A percentile compares a stretch with the other conserved stretches of the same genome.
Conservation (phyloP, 2,888 invertebrate genomes). For the Dyspetes luteomarginatus region DNA sequence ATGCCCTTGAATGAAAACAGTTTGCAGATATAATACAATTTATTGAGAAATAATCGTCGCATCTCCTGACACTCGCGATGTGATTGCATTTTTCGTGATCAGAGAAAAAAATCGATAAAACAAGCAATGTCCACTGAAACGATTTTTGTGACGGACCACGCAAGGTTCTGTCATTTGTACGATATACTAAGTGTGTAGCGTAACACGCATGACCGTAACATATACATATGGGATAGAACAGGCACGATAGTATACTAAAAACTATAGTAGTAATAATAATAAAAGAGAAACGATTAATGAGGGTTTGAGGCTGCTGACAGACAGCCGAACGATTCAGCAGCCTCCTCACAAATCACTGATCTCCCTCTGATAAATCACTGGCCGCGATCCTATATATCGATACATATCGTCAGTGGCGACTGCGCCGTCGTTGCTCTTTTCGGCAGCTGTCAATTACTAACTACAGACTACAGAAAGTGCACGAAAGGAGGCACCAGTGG, state of each 20-base stretch:
- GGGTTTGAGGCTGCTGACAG: constrained; percentile 49
- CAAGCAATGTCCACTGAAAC: constrained; percentile 24
- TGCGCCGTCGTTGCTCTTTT: constrained; percentile 71
- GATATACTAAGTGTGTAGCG: neutral
- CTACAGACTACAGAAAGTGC: constrained; percentile 77
- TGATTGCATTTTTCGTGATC: constrained; percentile 43
- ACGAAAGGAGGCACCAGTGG: constrained; percentile 65
- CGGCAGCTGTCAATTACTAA: constrained; percentile 81
- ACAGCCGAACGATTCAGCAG: constrained; percentile 42
- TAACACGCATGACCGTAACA: neutral
- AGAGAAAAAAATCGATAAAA: neutral
- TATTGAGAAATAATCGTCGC: constrained; percentile 4
- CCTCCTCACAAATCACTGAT: constrained; percentile 54
- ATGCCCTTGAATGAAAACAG: constrained; percentile 3
- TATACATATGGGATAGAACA: neutral
- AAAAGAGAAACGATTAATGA: constrained; percentile 12
- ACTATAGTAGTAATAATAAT: too few relatives aligned
- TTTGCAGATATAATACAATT: neutral
- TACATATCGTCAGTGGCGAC: constrained; percentile 58
- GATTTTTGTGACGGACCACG: constrained; percentile 12
- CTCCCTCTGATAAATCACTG: constrained; percentile 58
- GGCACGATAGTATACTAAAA: neutral
- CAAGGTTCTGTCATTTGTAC: constrained; percentile 34
- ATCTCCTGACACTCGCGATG: constrained; percentile 31
- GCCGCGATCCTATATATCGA: constrained; percentile 56